These are phyloP conservation scores for Oreochromis spilurus DNA, from an alignment of 2,113 vertebrate genomes.

Conservation along the genomic window DNA sequence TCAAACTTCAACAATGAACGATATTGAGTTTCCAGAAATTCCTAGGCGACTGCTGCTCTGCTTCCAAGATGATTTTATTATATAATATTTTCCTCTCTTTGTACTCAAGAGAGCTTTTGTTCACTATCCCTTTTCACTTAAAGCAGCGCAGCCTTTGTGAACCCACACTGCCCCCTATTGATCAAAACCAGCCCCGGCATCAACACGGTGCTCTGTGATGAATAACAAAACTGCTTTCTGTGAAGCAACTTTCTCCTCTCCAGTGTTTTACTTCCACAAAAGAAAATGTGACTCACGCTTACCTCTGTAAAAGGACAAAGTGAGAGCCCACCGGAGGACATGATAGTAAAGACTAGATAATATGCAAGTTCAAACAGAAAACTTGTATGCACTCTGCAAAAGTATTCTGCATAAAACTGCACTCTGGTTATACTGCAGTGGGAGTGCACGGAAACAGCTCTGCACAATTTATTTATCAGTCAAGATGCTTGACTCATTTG, in stretches of 20 bases:
- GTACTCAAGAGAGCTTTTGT: slow-evolving; percentile 20
- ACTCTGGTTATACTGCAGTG: neutral
- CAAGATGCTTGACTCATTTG: neutral
- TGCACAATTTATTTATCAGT: neutral
- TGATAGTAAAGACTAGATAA: neutral
- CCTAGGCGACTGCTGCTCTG: slow-evolving; percentile 37
- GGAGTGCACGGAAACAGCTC: neutral
- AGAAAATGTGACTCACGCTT: neutral
- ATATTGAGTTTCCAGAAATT: slow-evolving; percentile 58
- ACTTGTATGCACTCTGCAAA: neutral
- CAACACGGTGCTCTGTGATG: neutral
- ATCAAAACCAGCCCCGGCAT: neutral
- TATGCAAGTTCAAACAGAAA: neutral
- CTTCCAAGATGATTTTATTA: slow-evolving; percentile 52
- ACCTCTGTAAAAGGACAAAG: neutral
- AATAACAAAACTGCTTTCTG: neutral
- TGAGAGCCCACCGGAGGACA: neutral
- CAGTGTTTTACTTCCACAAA: neutral
- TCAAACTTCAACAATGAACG: slow-evolving; percentile 18
- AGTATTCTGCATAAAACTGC: neutral
- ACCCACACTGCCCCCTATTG: slow-evolving; percentile 63
- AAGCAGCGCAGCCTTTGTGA: neutral
- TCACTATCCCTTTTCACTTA: neutral
- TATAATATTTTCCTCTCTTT: slow-evolving; percentile 50
- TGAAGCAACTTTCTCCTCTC: neutral